Evolutionary conservation across 2,888 invertebrate genomes (phyloP), one percentile per base, ranked within the genome.

Genomic region (Ophonus ardosiacus): DNA sequence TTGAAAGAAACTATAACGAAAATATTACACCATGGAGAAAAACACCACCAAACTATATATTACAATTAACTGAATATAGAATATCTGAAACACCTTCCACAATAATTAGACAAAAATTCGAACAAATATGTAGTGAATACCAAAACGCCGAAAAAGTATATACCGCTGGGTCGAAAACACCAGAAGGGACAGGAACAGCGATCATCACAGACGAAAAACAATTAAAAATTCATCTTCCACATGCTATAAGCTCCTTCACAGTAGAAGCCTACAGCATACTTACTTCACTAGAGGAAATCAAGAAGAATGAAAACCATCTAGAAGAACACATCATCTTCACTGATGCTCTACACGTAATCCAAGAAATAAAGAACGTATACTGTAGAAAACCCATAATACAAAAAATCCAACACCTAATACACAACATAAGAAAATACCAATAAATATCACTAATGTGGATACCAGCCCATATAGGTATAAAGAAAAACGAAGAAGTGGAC

Each of bases 31-130:
- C 24, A 81, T 81, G n/a, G n/a, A 31, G 31, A 10, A 21, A 40
- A 38, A 59, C 13, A 81, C 7, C 43, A 51, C 43, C 43, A 13
- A 5, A 51, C 7, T 51, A 79, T 18, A 18, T 79, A n/a, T 6
- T 79, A 8, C 13, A 43, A 79, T 4, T 21, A 18, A 21, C 56
- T 10, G 57, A 18, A 17, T 18, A 79, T 21, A 17, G 8, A n/a
- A 79, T 57, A 57, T 79, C 18, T 10, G 79, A 56, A 79, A 56
- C 79, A 18, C 56, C 43, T 18, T 13, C 24, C 13, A 21, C 81
- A 10, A 24, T 81, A 40, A 68, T 81, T 13, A 61, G 38, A 71
- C 17, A 65, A 18, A 61, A 81, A 81, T 21, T 81, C 43, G 4
- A 51, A 51, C 31, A 5, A 31, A 31, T 0, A 31, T 31, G 31